Evolutionary conservation across 2,797 vertebrate genomes (phyloP).

Genomic region (Eulemur rubriventer): DNA sequence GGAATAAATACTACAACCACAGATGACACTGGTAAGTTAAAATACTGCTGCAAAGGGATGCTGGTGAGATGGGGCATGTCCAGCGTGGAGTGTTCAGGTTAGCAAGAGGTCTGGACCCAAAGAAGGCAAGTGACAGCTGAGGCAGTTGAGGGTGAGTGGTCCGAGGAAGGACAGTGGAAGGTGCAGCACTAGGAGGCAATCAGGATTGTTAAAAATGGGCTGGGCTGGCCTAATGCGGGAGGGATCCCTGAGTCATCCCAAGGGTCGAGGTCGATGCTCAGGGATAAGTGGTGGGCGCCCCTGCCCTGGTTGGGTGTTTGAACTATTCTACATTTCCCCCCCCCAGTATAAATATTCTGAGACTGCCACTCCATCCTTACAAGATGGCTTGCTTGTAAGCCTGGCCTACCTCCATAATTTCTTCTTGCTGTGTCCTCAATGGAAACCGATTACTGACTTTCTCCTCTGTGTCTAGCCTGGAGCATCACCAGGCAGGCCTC

Average conservation of each 20-base stretch:
- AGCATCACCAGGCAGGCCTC: background rate
- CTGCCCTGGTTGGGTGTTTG: background rate
- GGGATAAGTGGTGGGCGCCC: fast-evolving
- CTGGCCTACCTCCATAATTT: background rate
- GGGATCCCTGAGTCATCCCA: background rate
- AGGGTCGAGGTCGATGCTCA: fast-evolving
- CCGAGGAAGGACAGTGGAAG: background rate
- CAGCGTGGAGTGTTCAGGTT: background rate
- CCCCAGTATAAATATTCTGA: background rate
- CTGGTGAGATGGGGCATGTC: fast-evolving
- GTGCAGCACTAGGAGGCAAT: background rate
- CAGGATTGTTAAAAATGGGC: background rate
- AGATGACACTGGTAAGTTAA: background rate
- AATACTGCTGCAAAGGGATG: background rate
- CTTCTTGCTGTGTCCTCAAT: background rate
- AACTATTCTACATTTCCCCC: background rate
- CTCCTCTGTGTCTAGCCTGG: background rate
- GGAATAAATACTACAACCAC: background rate
- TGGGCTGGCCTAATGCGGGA: no score
- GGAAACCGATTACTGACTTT: background rate
- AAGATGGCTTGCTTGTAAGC: background rate
- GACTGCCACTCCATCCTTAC: background rate
- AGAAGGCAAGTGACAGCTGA: background rate
- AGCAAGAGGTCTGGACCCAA: background rate
- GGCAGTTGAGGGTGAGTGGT: background rate